A percentile compares a stretch with the other conserved stretches of the same genome.
phyloP scores from a whole-genome alignment of 2,888 invertebrate genomes.

The Rotaria socialis region DNA sequence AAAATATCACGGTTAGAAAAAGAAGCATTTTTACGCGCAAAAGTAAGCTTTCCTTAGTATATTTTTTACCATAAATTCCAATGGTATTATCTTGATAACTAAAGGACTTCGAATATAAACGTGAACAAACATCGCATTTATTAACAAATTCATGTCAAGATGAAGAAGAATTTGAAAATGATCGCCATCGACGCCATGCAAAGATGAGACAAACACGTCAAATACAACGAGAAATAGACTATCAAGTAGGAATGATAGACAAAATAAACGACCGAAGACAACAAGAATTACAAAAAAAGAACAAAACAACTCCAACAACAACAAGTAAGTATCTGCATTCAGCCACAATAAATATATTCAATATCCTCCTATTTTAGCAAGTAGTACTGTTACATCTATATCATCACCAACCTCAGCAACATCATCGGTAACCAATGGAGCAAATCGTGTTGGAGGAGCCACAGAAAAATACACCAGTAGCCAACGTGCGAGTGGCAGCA shows the following conservation, averaged over 20 bases:
- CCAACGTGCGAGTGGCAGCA: too few species aligned
- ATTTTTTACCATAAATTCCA: neutral
- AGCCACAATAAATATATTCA: too few species aligned
- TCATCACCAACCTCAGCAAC: too few species aligned
- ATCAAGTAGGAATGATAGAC: neutral
- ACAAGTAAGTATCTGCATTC: too few species aligned
- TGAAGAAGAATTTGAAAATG: neutral
- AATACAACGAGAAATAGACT: neutral
- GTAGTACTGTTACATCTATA: too few species aligned
- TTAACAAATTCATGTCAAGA: neutral
- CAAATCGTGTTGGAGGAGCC: too few species aligned
- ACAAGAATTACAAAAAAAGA: neutral
- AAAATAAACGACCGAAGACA: neutral
- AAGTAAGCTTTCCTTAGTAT: neutral
- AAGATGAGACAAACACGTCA: neutral
- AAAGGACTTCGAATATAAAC: constrained; percentile 6
- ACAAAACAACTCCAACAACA: neutral
- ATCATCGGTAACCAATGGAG: too few species aligned
- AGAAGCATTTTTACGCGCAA: neutral
- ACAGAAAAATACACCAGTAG: too few species aligned
- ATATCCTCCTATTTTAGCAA: too few species aligned
- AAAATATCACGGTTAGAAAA: constrained; percentile 8
- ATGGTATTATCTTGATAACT: neutral
- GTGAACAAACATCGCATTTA: neutral
- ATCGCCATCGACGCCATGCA: neutral